phyloP scores from a whole-genome alignment of 2,888 invertebrate genomes.

The Torymus tubicola region DNA sequence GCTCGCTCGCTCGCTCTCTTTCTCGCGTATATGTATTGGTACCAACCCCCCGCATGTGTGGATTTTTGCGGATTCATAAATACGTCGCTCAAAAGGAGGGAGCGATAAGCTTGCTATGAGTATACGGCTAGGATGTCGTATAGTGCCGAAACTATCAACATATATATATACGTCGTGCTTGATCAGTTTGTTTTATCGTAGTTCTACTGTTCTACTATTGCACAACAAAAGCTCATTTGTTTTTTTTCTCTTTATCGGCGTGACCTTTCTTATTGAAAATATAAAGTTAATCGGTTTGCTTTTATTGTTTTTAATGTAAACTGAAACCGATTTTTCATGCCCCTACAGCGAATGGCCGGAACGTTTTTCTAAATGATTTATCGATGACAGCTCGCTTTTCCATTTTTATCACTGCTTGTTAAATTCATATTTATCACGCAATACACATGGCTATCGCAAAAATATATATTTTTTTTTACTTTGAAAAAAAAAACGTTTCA shows the following conservation, averaged over 20 bases:
- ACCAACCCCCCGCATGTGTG: not conserved
- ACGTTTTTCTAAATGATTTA: slow-evolving; percentile 47
- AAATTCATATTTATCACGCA: slow-evolving; percentile 42
- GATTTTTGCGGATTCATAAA: slow-evolving; percentile 14
- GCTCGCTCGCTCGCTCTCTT: too few relatives aligned
- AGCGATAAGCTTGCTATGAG: not conserved
- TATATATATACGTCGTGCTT: too few relatives aligned
- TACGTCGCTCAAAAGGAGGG: slow-evolving; percentile 1
- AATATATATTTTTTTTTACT: slow-evolving; percentile 37
- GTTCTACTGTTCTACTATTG: too few relatives aligned
- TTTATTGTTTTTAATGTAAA: slow-evolving; percentile 19
- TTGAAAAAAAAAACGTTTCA: slow-evolving; percentile 32
- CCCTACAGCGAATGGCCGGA: not conserved
- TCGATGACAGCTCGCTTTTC: slow-evolving; percentile 45
- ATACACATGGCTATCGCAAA: slow-evolving; percentile 19
- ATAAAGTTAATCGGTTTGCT: too few relatives aligned
- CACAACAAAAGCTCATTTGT: too few relatives aligned
- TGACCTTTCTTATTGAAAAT: too few relatives aligned
- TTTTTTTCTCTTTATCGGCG: too few relatives aligned
- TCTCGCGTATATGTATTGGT: too few relatives aligned
- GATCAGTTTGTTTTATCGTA: too few relatives aligned
- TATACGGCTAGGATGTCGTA: too few relatives aligned
- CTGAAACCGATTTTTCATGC: slow-evolving; percentile 22
- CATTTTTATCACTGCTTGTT: slow-evolving; percentile 44
- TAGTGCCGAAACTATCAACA: too few relatives aligned